Percentiles rank a stretch among this genome's conserved stretches.
These are phyloP conservation scores for Limnephilus marmoratus DNA, from an alignment of 2,888 invertebrate genomes.

Conservation along the genomic window DNA sequence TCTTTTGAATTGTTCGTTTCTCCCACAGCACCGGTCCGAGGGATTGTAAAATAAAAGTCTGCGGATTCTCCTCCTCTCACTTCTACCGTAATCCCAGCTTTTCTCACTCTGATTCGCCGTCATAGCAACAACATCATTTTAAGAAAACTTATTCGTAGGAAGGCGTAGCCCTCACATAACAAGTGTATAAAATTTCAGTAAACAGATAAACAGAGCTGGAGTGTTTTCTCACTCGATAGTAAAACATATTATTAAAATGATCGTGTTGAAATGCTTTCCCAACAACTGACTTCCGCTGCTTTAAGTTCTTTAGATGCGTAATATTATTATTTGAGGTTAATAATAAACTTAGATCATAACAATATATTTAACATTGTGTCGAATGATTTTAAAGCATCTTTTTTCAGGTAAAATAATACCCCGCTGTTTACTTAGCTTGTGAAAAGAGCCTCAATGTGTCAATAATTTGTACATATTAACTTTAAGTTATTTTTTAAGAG, in stretches of 20 bases:
- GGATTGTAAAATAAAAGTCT: not conserved
- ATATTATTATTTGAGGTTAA: not conserved
- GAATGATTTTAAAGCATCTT: not conserved
- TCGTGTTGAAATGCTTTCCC: not conserved
- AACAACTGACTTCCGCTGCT: not conserved
- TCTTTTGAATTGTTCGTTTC: not conserved
- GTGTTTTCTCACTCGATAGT: not conserved
- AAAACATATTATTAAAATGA: not conserved
- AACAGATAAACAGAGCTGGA: not conserved
- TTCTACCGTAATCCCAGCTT: not conserved
- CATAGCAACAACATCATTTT: not conserved
- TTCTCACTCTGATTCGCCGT: not conserved
- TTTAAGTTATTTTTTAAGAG: not conserved
- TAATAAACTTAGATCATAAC: not conserved
- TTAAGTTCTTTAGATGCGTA: not conserved
- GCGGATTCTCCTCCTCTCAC: not conserved
- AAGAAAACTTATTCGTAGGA: not conserved
- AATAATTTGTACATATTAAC: slow-evolving; percentile 15
- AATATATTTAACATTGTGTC: not conserved
- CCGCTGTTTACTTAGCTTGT: slow-evolving; percentile 4
- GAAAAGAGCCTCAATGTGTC: not conserved
- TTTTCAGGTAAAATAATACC: not conserved
- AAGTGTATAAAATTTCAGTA: not conserved
- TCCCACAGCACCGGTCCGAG: not conserved
- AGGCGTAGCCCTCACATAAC: not conserved